A percentile compares a stretch with the other conserved stretches of the same genome.
Evolutionary conservation across 2,113 vertebrate genomes (phyloP).

Genomic region (Spermophilus dauricus): DNA sequence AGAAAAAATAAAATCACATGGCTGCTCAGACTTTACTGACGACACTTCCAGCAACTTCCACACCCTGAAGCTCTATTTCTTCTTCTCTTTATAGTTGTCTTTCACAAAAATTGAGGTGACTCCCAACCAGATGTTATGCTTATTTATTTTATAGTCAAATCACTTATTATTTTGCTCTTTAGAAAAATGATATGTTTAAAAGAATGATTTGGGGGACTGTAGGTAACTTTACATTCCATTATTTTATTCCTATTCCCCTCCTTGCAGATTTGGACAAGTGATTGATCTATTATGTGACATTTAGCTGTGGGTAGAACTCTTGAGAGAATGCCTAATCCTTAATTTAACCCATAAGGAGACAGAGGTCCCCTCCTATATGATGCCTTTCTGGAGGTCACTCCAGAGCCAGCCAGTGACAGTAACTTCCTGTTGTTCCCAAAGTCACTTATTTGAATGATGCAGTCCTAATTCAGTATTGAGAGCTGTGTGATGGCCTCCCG

Average conservation of each 20-base stretch:
- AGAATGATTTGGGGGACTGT: not conserved
- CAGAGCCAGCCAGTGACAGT: not conserved
- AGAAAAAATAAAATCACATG: not conserved
- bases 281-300: not conserved
- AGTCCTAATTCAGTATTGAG: not conserved
- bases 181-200: not conserved
- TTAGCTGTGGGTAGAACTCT: not conserved
- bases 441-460: not conserved
- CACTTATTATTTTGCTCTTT: not conserved
- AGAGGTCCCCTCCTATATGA: not conserved
- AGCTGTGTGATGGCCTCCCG: fast-evolving
- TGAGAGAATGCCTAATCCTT: not conserved
- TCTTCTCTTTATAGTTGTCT: not conserved
- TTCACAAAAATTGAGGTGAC: not conserved
- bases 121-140: not conserved
- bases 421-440: not conserved
- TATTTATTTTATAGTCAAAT: not conserved
- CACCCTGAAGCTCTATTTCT: not conserved
- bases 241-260: not conserved
- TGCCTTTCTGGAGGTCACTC: not conserved
- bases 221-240: not conserved
- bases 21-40: not conserved
- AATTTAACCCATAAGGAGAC: not conserved
- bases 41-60: not conserved
- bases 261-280: not conserved